phyloP scores from a whole-genome alignment of 1,140 invertebrate species.

The Penaeus japonicus region DNA sequence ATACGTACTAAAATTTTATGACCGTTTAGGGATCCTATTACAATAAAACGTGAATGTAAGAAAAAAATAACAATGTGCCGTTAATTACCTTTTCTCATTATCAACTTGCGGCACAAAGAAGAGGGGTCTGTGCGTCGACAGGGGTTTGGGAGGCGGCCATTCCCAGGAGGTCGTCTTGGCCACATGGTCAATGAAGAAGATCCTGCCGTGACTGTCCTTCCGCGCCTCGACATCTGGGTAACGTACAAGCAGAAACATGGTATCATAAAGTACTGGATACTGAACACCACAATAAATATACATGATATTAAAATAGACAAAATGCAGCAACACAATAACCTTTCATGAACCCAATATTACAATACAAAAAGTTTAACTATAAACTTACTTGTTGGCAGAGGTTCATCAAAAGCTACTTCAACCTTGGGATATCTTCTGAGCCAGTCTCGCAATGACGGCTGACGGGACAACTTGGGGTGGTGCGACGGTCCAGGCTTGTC shows the following conservation, averaged over 20 bases:
- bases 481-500: slow-evolving; percentile 3
- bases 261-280: no score
- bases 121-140: slow-evolving; percentile 35
- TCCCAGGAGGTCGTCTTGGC: slow-evolving; percentile 92
- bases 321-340: no score
- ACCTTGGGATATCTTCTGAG: slow-evolving; percentile 50
- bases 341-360: no score
- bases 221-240: slow-evolving; percentile 81
- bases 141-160: slow-evolving; percentile 68
- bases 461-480: slow-evolving; percentile 53
- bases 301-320: no score
- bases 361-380: background rate
- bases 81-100: slow-evolving; percentile 36
- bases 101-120: slow-evolving; percentile 44
- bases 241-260: background rate
- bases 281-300: no score
- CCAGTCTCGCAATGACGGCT: slow-evolving; percentile 49
- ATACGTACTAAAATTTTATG: no score
- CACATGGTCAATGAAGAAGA: slow-evolving; percentile 92
- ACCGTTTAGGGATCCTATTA: no score
- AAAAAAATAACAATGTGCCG: no score
- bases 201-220: slow-evolving; percentile 88
- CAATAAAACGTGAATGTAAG: no score
- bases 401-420: slow-evolving; percentile 54
- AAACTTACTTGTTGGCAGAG: slow-evolving; percentile 45